These are phyloP conservation scores for Bombylius major DNA, from an alignment of 2,888 invertebrate species.

Conservation along the genomic window DNA sequence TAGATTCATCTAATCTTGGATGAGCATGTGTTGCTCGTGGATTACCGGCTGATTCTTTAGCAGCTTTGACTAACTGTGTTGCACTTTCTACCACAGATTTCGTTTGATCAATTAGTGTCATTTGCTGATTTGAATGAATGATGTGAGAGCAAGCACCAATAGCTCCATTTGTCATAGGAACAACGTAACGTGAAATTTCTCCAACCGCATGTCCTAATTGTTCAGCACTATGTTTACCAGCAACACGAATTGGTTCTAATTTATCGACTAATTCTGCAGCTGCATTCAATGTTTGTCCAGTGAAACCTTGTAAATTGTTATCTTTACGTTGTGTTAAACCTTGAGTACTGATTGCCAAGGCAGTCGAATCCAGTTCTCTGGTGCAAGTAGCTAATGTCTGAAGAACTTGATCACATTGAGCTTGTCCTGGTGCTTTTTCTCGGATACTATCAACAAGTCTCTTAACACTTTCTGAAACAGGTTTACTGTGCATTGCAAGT, in stretches of 20 bases:
- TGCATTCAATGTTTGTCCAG: constrained; percentile 66
- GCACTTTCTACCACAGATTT: constrained; percentile 93
- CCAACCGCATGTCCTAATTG: constrained; percentile 79
- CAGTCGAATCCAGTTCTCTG: constrained; percentile 73
- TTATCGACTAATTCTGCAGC: constrained; percentile 71
- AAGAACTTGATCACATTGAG: constrained; percentile 78
- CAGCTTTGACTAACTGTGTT: constrained; percentile 67
- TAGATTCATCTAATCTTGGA: constrained; percentile 70
- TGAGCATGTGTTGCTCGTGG: constrained; percentile 73
- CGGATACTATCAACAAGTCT: constrained; percentile 82
- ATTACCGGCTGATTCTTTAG: constrained; percentile 87
- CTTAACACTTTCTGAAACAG: constrained; percentile 94
- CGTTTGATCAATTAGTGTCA: constrained; percentile 75
- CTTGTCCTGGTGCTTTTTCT: constrained; percentile 92
- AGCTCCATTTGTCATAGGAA: constrained; percentile 70
- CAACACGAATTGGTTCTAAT: constrained; percentile 68
- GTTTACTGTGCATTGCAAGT: constrained; percentile 86
- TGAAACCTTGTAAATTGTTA: constrained; percentile 60
- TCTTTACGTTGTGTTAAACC: constrained; percentile 55
- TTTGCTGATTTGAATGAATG: constrained; percentile 77
- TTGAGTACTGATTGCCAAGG: constrained; percentile 77
- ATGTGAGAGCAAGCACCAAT: constrained; percentile 84
- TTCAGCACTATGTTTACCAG: constrained; percentile 86
- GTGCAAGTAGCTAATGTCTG: constrained; percentile 63
- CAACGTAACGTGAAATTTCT: constrained; percentile 63